Evolutionary conservation across 2,888 invertebrate genomes (phyloP), one percentile per base, ranked within the genome.

Genomic region (Zhuqinia jingwanae): DNA sequence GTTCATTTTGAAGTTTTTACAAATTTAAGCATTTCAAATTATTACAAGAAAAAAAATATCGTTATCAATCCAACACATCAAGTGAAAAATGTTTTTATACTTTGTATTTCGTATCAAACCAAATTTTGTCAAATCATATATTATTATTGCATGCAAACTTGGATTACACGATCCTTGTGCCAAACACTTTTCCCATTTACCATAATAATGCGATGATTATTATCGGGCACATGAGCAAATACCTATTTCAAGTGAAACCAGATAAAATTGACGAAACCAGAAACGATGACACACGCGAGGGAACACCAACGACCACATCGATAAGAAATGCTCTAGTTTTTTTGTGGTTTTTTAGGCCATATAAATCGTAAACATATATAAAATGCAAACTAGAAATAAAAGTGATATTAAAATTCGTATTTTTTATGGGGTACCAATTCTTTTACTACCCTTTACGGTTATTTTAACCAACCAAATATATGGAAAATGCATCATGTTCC

Each of bases 11-110:
- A 17, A n/a, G n/a, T n/a, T n/a, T n/a, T n/a, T n/a, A n/a, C n/a
- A n/a, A n/a, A n/a, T n/a, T n/a, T n/a, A n/a, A n/a, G n/a, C 27
- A 56, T 17, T 75, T 11, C 56, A 25, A 5, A 53, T 11, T 36
- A 27, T 36, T 30, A 20, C 1, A 42, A 58, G 11, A 58, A 58
- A 58, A 78, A 30, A 30, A 15, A 53, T 15, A 30, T 36, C n/a
- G 63, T 10, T 53, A 75, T 78, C 47, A 53, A 25, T 10, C 5
- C 45, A 30, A 20, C 45, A 80, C 20, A 80, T 80, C 68, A 68
- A n/a, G 58, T 70, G 80, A 80, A 80, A 70, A 80, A 80, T 80
- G 80, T 42, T 58, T 58, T 50, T 56, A 70, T 30, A n/a, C n/a
- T 13, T 56, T 80, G 80, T 36, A 73, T 11, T 73, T n/a, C n/a